A percentile compares a stretch with the other conserved stretches of the same genome.
phyloP scores from a whole-genome alignment of 2,113 vertebrate species.

The Cyanoderma ruficeps region DNA sequence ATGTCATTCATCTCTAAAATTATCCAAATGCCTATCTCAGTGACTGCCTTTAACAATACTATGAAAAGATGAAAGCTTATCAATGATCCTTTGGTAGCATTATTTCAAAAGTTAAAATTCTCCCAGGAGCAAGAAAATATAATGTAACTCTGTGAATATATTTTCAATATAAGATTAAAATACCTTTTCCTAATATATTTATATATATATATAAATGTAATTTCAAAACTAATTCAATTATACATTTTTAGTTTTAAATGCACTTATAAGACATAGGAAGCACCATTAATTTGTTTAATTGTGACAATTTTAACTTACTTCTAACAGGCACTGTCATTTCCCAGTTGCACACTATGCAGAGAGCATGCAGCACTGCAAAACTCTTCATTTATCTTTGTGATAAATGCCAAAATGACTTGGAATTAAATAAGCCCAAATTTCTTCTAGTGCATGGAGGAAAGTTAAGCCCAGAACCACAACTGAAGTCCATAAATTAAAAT shows the following conservation, averaged over 20 bases:
- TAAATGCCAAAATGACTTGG: conserved; percentile 39
- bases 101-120: not conserved
- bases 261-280: not conserved
- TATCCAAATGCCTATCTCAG: not conserved
- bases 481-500: not conserved
- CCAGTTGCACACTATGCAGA: not conserved
- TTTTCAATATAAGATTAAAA: not conserved
- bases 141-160: not conserved
- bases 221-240: not conserved
- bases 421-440: conserved; percentile 49
- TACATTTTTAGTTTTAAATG: not conserved
- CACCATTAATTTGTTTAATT: not conserved
- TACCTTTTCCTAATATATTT: not conserved
- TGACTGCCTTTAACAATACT: not conserved
- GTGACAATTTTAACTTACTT: not conserved
- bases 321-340: not conserved
- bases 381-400: conserved; percentile 71
- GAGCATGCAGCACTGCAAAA: conserved; percentile 25
- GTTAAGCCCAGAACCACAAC: not conserved
- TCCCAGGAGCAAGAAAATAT: not conserved
- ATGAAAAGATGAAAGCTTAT: not conserved
- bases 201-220: not conserved
- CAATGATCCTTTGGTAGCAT: not conserved
- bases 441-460: not conserved
- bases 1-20: not conserved